These are phyloP conservation scores for Steinernema feltiae DNA, from an alignment of 1,140 invertebrate species.

Conservation along the genomic window DNA sequence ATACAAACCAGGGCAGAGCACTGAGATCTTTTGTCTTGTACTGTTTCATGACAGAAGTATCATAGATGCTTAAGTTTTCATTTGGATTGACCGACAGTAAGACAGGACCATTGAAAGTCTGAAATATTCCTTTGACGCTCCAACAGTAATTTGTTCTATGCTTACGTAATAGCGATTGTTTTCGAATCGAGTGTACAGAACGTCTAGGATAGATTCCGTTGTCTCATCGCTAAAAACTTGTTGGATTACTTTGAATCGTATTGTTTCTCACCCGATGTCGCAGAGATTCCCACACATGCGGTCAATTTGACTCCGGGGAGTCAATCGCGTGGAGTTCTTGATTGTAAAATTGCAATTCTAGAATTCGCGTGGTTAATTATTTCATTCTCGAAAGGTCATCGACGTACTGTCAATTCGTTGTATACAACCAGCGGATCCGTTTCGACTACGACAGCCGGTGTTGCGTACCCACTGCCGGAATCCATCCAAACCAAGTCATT, in stretches of 20 bases:
- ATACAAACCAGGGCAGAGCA: background rate
- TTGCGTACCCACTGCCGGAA: background rate
- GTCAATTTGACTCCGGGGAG: background rate
- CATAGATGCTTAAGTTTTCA: background rate
- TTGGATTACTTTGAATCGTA: background rate
- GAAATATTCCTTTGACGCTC: background rate
- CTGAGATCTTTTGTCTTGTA: background rate
- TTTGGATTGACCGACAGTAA: background rate
- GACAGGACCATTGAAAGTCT: background rate
- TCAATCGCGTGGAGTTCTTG: background rate
- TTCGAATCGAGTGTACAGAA: background rate
- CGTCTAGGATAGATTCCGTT: background rate
- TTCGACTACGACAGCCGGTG: background rate
- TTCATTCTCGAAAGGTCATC: background rate
- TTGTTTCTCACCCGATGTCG: background rate
- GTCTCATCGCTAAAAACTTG: background rate
- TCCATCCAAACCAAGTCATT: conserved; percentile 12
- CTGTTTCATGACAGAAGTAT: background rate
- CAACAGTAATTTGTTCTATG: no score
- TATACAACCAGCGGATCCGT: background rate
- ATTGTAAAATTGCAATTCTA: conserved; percentile 3
- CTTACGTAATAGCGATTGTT: background rate
- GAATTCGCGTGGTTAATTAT: background rate
- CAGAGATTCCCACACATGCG: background rate
- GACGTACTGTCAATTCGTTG: background rate